phyloP scores from a whole-genome alignment of 2,797 vertebrate genomes.

The Chrysocyon brachyurus region DNA sequence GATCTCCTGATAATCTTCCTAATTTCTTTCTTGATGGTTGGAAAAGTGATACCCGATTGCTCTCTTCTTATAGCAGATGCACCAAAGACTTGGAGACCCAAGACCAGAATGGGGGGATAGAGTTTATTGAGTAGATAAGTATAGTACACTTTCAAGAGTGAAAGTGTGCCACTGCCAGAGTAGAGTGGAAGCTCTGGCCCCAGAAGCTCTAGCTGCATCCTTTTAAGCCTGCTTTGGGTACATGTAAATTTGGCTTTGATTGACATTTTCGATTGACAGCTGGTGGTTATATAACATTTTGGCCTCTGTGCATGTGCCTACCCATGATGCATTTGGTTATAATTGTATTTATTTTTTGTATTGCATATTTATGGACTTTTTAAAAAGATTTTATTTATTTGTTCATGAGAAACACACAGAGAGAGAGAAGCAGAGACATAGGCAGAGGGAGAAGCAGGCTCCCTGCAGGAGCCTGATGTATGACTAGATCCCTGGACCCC shows the following conservation, averaged over 20 bases:
- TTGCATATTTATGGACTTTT: background rate
- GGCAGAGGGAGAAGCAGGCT: too few relatives aligned
- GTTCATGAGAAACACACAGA: too few relatives aligned
- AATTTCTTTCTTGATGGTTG: background rate
- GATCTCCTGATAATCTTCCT: background rate
- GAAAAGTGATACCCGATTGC: background rate
- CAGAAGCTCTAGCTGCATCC: background rate
- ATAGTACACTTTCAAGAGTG: background rate
- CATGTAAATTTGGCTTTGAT: background rate
- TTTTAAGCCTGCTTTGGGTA: background rate
- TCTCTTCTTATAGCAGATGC: background rate
- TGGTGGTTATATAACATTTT: background rate
- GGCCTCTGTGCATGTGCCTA: background rate
- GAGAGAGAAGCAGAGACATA: too few relatives aligned
- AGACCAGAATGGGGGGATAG: background rate
- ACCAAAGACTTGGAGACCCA: background rate
- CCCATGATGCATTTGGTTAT: background rate
- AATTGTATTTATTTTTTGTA: background rate
- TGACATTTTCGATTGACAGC: background rate
- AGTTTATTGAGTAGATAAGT: background rate
- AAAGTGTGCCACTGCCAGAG: background rate
- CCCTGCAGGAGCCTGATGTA: too few relatives aligned
- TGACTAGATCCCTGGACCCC: too few relatives aligned
- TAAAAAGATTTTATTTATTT: too few relatives aligned
- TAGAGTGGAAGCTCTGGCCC: background rate